These are phyloP conservation scores for Mungos mungo DNA, from an alignment of 2,113 vertebrate species.

Conservation along the genomic window DNA sequence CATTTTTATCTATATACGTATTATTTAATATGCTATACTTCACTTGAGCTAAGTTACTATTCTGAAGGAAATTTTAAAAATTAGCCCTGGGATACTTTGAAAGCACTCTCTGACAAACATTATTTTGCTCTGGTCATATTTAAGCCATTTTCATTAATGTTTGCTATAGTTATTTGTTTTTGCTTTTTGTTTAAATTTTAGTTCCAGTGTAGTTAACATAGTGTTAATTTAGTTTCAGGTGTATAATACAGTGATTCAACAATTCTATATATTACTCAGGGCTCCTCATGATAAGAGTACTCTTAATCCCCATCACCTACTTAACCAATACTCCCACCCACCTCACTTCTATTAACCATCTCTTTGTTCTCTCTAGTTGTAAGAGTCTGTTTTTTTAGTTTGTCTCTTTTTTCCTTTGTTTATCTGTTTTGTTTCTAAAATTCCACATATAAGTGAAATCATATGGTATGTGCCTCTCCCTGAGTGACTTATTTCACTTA, in stretches of 20 bases:
- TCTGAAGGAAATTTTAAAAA: conserved; percentile 73
- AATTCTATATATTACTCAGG: not conserved
- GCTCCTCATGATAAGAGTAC: not conserved
- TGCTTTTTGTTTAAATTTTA: conserved; percentile 55
- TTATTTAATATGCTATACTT: conserved; percentile 80
- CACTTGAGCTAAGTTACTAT: conserved; percentile 68
- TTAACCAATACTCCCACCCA: not conserved
- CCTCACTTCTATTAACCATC: not conserved
- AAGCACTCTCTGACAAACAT: conserved; percentile 75
- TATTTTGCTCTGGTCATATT: conserved; percentile 69
- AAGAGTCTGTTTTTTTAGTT: not conserved
- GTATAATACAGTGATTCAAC: not conserved
- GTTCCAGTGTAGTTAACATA: not conserved
- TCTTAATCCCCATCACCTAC: not conserved
- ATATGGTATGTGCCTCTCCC: not conserved
- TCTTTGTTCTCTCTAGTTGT: not conserved
- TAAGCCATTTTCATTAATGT: conserved; percentile 76
- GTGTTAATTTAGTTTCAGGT: not conserved
- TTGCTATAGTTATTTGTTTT: conserved; percentile 77
- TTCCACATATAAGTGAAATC: not conserved
- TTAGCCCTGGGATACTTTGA: conserved; percentile 53
- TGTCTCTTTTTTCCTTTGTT: not conserved
- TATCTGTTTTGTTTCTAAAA: not conserved
- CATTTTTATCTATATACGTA: conserved; percentile 76
- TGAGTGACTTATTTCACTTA: not conserved